Percentiles rank a stretch among this genome's conserved stretches.
Evolutionary conservation across 2,888 invertebrate species (phyloP).

Genomic region (Zygaena filipendulae): DNA sequence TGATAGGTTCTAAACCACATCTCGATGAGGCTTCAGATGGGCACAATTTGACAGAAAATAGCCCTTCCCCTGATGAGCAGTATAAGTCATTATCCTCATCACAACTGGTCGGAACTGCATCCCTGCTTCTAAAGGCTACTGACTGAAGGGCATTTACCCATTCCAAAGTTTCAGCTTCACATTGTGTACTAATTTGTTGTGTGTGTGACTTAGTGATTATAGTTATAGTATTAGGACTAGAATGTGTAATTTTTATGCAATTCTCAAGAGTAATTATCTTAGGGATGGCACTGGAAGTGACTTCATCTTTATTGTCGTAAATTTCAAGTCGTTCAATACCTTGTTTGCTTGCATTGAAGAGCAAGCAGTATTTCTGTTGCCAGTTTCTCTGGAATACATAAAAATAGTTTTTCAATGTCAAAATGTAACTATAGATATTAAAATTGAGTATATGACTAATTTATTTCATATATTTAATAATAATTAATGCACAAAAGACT

Average conservation of each 20-base stretch:
- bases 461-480: too few relatives aligned
- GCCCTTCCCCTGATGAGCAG: constrained; percentile 84
- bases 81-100: constrained; percentile 92
- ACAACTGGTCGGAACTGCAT: constrained; percentile 69
- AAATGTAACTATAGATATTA: neutral
- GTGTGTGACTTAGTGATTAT: constrained; percentile 83
- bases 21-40: constrained; percentile 82
- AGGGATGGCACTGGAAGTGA: constrained; percentile 68
- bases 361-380: constrained; percentile 81
- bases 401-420: constrained; percentile 7
- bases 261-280: constrained; percentile 87
- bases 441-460: too few relatives aligned
- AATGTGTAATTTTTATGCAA: constrained; percentile 84
- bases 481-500: too few relatives aligned
- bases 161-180: constrained; percentile 76
- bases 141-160: constrained; percentile 85
- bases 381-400: constrained; percentile 80
- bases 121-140: constrained; percentile 81
- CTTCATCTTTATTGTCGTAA: constrained; percentile 83
- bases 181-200: constrained; percentile 66
- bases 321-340: constrained; percentile 89
- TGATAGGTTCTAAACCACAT: constrained; percentile 77
- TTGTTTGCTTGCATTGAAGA: constrained; percentile 85
- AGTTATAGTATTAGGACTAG: constrained; percentile 71
- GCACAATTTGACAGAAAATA: constrained; percentile 81